Percentiles rank a stretch among this genome's conserved stretches.
Evolutionary conservation across 1,140 invertebrate genomes (phyloP).

Genomic region (Varroa destructor): DNA sequence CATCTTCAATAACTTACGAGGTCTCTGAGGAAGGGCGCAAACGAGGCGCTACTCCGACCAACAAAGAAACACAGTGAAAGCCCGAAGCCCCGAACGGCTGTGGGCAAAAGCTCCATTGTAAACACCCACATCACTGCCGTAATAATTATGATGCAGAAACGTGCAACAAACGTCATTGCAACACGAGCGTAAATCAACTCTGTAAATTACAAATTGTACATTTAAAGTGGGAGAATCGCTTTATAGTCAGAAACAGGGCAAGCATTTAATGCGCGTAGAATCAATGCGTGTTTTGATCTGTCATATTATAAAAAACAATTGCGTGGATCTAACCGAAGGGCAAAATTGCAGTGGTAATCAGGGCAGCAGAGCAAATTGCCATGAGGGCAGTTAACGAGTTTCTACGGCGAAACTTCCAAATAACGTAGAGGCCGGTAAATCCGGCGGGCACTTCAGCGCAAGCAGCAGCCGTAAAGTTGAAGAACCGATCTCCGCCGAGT

Average conservation of each 20-base stretch:
- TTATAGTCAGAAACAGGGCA: no score
- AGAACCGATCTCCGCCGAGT: slow-evolving; percentile 23
- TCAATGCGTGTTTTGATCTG: no score
- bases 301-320: no score
- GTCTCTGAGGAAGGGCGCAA: slow-evolving; percentile 13
- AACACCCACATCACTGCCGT: slow-evolving; percentile 21
- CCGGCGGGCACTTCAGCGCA: slow-evolving; percentile 6
- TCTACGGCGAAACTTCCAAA: slow-evolving; percentile 7
- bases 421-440: slow-evolving; percentile 21
- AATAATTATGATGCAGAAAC: slow-evolving; percentile 14
- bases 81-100: not conserved
- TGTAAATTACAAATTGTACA: not conserved
- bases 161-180: not conserved
- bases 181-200: slow-evolving; percentile 14
- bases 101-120: slow-evolving; percentile 22
- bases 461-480: slow-evolving; percentile 8
- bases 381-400: slow-evolving; percentile 3
- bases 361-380: not conserved
- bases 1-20: not conserved
- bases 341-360: not conserved
- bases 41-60: not conserved
- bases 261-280: no score
- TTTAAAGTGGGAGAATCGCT: no score
- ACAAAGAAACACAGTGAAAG: slow-evolving; percentile 23
- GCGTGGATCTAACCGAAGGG: not conserved